These are phyloP conservation scores for Nanorana parkeri DNA, from an alignment of 2,113 vertebrate genomes.

Conservation along the genomic window DNA sequence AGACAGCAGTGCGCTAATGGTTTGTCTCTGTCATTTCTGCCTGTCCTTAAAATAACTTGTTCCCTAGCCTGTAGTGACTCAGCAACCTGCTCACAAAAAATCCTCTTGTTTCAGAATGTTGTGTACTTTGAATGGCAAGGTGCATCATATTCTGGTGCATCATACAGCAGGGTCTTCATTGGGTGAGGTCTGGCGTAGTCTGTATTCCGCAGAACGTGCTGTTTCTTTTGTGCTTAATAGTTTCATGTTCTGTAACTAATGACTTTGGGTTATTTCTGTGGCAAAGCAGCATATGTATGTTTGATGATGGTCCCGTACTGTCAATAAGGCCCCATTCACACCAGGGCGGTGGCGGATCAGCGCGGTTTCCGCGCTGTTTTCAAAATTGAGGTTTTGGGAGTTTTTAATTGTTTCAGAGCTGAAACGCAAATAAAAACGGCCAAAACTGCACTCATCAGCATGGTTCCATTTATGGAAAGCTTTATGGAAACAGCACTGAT, in stretches of 20 bases:
- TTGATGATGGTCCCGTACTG: neutral
- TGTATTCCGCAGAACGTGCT: conserved; percentile 2
- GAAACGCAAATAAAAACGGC: too few relatives aligned
- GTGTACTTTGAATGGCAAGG: neutral
- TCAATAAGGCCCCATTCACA: neutral
- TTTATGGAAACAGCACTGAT: too few relatives aligned
- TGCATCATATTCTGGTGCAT: neutral
- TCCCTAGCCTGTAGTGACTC: neutral
- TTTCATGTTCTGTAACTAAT: conserved; percentile 14
- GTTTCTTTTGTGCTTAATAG: conserved; percentile 5
- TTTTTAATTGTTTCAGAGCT: too few relatives aligned
- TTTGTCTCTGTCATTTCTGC: neutral
- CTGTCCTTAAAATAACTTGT: neutral
- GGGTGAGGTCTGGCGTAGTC: conserved; percentile 11
- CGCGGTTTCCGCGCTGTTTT: too few relatives aligned
- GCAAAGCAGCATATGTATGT: conserved; percentile 1
- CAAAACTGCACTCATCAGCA: too few relatives aligned
- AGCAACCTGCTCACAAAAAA: conserved; percentile 5
- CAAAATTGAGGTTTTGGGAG: too few relatives aligned
- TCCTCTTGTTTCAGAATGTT: neutral
- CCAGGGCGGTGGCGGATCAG: too few relatives aligned
- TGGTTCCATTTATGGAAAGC: too few relatives aligned
- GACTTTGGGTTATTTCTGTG: conserved; percentile 32
- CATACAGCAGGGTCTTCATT: conserved; percentile 17
- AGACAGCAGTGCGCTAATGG: neutral